These are phyloP conservation scores for Tricholauxania praeusta DNA, from an alignment of 2,888 invertebrate genomes.

Conservation along the genomic window DNA sequence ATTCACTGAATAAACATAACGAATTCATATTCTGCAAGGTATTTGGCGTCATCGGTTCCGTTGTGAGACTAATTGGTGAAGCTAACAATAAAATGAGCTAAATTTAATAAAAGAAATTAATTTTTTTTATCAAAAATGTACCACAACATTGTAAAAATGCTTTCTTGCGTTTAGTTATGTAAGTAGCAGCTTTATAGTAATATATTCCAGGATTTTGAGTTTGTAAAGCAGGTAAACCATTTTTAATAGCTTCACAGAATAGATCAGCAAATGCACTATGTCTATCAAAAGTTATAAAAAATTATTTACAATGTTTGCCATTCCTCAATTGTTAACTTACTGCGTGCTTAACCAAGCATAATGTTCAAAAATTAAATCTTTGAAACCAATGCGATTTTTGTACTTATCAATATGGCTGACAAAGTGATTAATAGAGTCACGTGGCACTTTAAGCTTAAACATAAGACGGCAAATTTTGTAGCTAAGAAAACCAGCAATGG, in stretches of 20 bases:
- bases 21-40: slow-evolving; percentile 51
- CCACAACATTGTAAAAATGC: slow-evolving; percentile 80
- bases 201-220: slow-evolving; percentile 98
- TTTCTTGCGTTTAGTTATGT: slow-evolving; percentile 81
- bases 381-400: slow-evolving; percentile 82
- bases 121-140: slow-evolving; percentile 38
- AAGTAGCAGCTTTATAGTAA: slow-evolving; percentile 94
- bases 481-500: slow-evolving; percentile 94
- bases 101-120: background rate
- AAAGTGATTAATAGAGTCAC: slow-evolving; percentile 96
- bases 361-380: slow-evolving; percentile 92
- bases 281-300: slow-evolving; percentile 57
- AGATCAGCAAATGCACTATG: slow-evolving; percentile 90
- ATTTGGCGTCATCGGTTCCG: slow-evolving; percentile 50
- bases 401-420: slow-evolving; percentile 92
- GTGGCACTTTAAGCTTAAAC: slow-evolving; percentile 88
- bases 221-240: slow-evolving; percentile 92
- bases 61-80: slow-evolving; percentile 53
- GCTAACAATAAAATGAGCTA: slow-evolving; percentile 39
- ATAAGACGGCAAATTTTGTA: slow-evolving; percentile 94
- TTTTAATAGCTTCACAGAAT: slow-evolving; percentile 94
- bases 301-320: background rate
- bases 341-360: slow-evolving; percentile 96
- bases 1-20: slow-evolving; percentile 73
- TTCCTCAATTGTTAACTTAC: slow-evolving; percentile 69